phyloP scores from a whole-genome alignment of 2,113 vertebrate genomes.

The Asarcornis scutulata region DNA sequence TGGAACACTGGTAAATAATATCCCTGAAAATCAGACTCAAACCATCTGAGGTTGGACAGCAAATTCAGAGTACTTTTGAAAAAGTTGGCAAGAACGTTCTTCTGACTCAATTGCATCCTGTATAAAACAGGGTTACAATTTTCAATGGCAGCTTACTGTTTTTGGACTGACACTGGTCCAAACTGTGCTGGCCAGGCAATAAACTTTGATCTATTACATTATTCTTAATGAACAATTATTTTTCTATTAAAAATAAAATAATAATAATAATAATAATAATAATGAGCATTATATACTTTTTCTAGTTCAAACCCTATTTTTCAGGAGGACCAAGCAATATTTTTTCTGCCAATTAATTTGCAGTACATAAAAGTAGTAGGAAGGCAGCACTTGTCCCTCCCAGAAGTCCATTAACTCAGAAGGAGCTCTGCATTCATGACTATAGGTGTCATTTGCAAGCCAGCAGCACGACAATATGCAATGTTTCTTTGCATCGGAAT shows the following conservation, averaged over 20 bases:
- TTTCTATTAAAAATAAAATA: background rate
- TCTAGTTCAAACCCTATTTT: rapidly evolving
- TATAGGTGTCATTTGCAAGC: rapidly evolving
- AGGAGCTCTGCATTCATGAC: background rate
- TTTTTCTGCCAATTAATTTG: background rate
- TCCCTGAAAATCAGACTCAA: background rate
- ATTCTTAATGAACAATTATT: rapidly evolving
- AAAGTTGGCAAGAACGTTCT: background rate
- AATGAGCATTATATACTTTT: background rate
- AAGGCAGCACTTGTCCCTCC: background rate
- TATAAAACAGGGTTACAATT: background rate
- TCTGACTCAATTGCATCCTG: background rate
- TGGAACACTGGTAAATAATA: background rate
- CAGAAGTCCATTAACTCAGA: background rate
- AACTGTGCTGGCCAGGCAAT: rapidly evolving
- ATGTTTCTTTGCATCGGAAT: rapidly evolving
- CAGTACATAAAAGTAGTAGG: background rate
- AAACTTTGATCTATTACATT: rapidly evolving
- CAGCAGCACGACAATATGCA: rapidly evolving
- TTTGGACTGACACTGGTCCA: background rate
- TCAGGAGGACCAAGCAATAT: background rate
- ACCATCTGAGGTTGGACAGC: rapidly evolving
- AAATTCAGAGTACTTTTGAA: background rate
- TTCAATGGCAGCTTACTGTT: rapidly evolving
- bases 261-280: background rate